Conservation (phyloP, 2,797 vertebrate species). For the Gorsachius magnificus region DNA sequence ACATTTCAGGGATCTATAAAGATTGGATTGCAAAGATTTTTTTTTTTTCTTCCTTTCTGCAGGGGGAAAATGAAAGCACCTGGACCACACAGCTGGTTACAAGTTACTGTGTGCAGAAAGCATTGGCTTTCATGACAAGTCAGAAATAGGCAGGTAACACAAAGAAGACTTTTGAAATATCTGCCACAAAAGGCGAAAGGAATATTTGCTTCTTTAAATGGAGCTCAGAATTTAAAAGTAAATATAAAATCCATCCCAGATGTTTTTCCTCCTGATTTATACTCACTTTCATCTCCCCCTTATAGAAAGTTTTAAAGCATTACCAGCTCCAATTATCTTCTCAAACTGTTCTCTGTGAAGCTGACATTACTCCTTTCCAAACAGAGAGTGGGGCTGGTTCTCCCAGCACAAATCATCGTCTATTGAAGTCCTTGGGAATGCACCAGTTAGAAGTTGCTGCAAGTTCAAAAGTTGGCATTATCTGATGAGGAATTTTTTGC, state of each 20-base stretch:
- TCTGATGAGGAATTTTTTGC: not conserved
- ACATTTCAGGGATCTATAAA: constrained; percentile 52
- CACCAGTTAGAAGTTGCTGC: not conserved
- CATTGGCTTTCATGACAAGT: not conserved
- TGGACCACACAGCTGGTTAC: not conserved
- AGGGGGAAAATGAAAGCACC: constrained; percentile 16
- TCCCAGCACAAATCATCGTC: not conserved
- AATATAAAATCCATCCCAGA: not conserved
- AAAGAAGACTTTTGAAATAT: not conserved
- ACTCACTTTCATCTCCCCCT: fast-evolving
- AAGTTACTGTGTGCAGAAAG: not conserved
- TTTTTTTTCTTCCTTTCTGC: not conserved
- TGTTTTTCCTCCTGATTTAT: not conserved
- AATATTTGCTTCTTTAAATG: not conserved
- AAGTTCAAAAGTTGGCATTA: not conserved
- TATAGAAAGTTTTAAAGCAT: not conserved
- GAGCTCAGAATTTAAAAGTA: not conserved
- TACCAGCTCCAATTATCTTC: not conserved
- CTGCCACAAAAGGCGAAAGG: not conserved
- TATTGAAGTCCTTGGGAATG: not conserved
- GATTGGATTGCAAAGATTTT: not conserved
- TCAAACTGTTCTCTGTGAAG: not conserved
- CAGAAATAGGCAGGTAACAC: not conserved
- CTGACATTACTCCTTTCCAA: not conserved
- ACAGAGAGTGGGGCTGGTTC: not conserved